A percentile compares a stretch with the other conserved stretches of the same genome.
These are phyloP conservation scores for Solenopsis invicta DNA, from an alignment of 1,140 invertebrate genomes.

Conservation along the genomic window DNA sequence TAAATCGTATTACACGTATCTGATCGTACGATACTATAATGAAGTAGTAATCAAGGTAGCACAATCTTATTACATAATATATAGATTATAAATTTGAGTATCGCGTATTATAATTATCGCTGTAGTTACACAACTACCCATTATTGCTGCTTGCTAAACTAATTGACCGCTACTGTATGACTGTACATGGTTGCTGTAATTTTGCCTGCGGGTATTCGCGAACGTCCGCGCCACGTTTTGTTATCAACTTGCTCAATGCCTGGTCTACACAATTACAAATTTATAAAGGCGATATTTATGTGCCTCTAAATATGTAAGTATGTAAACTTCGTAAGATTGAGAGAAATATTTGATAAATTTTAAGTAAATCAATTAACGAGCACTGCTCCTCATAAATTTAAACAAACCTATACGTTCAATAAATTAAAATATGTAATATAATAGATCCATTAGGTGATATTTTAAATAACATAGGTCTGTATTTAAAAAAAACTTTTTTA, in stretches of 20 bases:
- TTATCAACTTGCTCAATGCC: slow-evolving; percentile 45
- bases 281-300: slow-evolving; percentile 8
- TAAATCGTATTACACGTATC: not conserved
- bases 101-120: slow-evolving; percentile 34
- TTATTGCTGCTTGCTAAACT: slow-evolving; percentile 35
- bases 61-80: slow-evolving; percentile 1
- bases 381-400: not conserved
- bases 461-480: no score
- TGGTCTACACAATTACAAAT: slow-evolving; percentile 17
- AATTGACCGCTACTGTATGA: slow-evolving; percentile 21
- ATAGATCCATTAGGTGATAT: no score
- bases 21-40: not conserved
- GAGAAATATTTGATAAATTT: not conserved
- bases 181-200: slow-evolving; percentile 31
- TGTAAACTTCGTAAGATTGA: not conserved
- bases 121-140: slow-evolving; percentile 16
- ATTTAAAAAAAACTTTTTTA: no score
- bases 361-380: not conserved
- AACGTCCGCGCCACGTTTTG: slow-evolving; percentile 29
- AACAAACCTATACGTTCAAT: not conserved
- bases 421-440: not conserved
- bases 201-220: slow-evolving; percentile 17
- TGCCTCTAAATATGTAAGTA: not conserved
- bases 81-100: not conserved
- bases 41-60: not conserved